Base-by-base conservation (phyloP, 2,113 vertebrate genomes). In the Thamnophis sirtalis region DNA sequence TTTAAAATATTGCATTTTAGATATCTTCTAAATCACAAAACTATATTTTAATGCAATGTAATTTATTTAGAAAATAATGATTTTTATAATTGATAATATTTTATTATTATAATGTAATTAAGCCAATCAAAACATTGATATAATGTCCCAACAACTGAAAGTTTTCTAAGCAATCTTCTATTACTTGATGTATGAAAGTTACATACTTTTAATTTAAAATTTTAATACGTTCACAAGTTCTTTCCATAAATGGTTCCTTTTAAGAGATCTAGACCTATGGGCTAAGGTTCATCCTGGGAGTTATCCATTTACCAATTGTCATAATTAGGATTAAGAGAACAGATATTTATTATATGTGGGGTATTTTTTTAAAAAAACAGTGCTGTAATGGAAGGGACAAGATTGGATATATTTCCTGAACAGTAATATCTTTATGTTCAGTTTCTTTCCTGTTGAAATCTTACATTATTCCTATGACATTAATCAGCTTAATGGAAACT, bases 1-100 rank as follows among this genome's bases (percentile, higher is more conserved):
- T 89, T 15, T 88, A 85, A 84, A 92, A 92, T 54, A 92, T 73
- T 51, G 55, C 51, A 54, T 26, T 87, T 91, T 53, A 56, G 38
- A 88, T 84, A 86, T 56, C 60, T 84, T 92, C 33, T 58, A 22
- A 60, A 60, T 26, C 56, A 50, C 58, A 92, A 91, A 49, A 85
- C 28, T 89, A 33, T 49, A 9, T 84, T 84, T 84, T 58, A 89
- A 85, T 58, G 54, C 60, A 84, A 58, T 85, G 7, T 89, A 55
- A 55, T 89, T 89, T 92, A 84, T 89, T 85, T 48, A 49, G 53
- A 51, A 89, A 92, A 85, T 33, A 33, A 33, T 33, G 28, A 1
- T 26, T 38, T 60, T 51, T 49, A 50, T 22, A 85, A 26, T 60
- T 80, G 28, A 56, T 43, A 73, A 24, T 49, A 87, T 86, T 48